These are phyloP conservation scores for Poeciliopsis gracilis DNA, from an alignment of 2,797 vertebrate genomes.

Conservation along the genomic window DNA sequence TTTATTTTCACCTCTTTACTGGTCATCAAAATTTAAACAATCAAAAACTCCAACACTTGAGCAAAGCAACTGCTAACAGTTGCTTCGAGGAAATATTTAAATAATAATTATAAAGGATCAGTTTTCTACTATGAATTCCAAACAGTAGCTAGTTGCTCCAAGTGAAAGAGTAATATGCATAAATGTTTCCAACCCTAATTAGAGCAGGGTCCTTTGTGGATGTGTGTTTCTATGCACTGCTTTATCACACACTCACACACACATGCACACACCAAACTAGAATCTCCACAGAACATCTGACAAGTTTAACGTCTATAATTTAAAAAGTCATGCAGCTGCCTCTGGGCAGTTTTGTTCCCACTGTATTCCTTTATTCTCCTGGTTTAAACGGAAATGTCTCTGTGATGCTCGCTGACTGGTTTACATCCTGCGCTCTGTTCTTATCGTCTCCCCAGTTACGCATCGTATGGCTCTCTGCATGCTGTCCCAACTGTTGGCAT, in stretches of 20 bases:
- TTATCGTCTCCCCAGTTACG: neutral
- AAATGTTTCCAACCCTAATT: neutral
- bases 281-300: neutral
- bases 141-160: neutral
- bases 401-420: neutral
- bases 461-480: neutral
- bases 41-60: neutral
- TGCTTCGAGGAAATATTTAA: neutral
- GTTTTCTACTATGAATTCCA: neutral
- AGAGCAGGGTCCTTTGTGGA: neutral
- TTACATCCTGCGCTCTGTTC: neutral
- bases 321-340: neutral
- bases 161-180: neutral
- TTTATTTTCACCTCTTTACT: neutral
- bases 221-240: neutral
- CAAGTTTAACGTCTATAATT: neutral
- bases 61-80: neutral
- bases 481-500: neutral
- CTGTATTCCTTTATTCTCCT: neutral
- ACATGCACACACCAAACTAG: neutral
- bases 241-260: neutral
- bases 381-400: neutral
- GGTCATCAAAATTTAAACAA: neutral
- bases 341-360: constrained; percentile 1
- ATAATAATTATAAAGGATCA: neutral